phyloP scores from a whole-genome alignment of 2,113 vertebrate species.

The Phyllopteryx taeniolatus region DNA sequence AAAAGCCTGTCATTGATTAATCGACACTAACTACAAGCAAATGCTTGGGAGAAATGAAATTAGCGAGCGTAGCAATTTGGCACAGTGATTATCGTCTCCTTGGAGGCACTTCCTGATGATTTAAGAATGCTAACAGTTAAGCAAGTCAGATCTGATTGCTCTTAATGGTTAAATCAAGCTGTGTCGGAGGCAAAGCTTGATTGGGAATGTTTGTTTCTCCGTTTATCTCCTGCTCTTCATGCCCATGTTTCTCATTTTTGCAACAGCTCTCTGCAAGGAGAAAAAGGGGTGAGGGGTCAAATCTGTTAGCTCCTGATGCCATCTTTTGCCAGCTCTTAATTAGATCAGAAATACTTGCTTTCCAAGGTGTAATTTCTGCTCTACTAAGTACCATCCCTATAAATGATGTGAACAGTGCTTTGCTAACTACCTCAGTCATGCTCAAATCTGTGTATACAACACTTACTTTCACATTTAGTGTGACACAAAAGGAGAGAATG shows the following conservation, averaged over 20 bases:
- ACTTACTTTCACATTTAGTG: slow-evolving; percentile 13
- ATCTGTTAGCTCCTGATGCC: slow-evolving; percentile 48
- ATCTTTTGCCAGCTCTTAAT: slow-evolving; percentile 62
- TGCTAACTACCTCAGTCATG: slow-evolving; percentile 16
- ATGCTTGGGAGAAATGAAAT: slow-evolving; percentile 81
- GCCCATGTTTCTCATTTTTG: slow-evolving; percentile 31
- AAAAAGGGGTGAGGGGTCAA: slow-evolving; percentile 25
- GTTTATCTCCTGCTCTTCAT: slow-evolving; percentile 49
- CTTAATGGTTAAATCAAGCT: slow-evolving; percentile 77
- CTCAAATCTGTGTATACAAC: slow-evolving; percentile 9
- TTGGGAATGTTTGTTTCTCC: slow-evolving; percentile 59
- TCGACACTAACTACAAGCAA: slow-evolving; percentile 79
- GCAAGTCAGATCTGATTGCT: slow-evolving; percentile 81
- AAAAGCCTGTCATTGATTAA: slow-evolving; percentile 81
- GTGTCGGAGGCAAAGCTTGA: slow-evolving; percentile 61
- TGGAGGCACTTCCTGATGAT: slow-evolving; percentile 80
- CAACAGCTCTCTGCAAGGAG: slow-evolving; percentile 23
- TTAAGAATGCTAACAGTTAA: slow-evolving; percentile 84
- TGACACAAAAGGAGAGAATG: not conserved
- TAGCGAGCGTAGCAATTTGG: slow-evolving; percentile 80
- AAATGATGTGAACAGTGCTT: slow-evolving; percentile 5
- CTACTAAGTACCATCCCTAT: slow-evolving; percentile 31
- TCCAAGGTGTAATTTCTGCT: slow-evolving; percentile 52
- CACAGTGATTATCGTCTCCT: slow-evolving; percentile 80
- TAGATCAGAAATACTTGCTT: slow-evolving; percentile 52